Conservation (phyloP, 2,888 invertebrate genomes). For the Polymixis lichenea region DNA sequence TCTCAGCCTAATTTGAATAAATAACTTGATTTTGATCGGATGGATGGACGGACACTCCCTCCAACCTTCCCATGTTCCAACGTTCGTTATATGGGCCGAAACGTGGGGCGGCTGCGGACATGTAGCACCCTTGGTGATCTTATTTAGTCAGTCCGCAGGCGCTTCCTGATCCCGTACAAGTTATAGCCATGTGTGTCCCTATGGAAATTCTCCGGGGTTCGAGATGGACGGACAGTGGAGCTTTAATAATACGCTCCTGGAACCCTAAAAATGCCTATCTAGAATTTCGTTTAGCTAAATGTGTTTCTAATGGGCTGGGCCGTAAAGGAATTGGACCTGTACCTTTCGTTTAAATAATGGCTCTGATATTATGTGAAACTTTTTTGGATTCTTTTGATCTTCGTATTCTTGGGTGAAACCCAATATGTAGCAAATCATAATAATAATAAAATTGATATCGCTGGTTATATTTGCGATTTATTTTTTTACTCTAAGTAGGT, state of each 20-base stretch:
- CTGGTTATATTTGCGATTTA: not conserved
- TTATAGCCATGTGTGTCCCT: too few species aligned
- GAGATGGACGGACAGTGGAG: not conserved
- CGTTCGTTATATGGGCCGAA: too few species aligned
- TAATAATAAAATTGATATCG: not conserved
- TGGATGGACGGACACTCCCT: not conserved
- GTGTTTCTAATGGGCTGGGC: conserved; percentile 27
- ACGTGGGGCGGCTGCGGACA: too few species aligned
- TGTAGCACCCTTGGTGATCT: too few species aligned
- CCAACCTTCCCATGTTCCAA: too few species aligned
- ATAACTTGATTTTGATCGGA: too few species aligned
- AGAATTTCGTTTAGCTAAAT: conserved; percentile 35
- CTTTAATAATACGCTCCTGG: not conserved
- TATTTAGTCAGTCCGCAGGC: too few species aligned
- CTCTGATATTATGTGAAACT: not conserved
- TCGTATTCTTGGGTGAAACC: not conserved
- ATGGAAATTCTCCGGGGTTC: too few species aligned
- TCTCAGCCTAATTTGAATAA: too few species aligned
- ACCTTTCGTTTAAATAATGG: not conserved
- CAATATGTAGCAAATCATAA: conserved; percentile 9
- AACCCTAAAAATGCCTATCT: not conserved
- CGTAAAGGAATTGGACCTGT: conserved; percentile 19
- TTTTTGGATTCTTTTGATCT: conserved; percentile 10
- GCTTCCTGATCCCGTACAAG: too few species aligned
- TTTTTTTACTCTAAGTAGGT: not conserved